Percentiles rank a stretch among this genome's conserved stretches.
Evolutionary conservation across 2,113 vertebrate genomes (phyloP).

Genomic region (Sphaerodactylus townsendi): DNA sequence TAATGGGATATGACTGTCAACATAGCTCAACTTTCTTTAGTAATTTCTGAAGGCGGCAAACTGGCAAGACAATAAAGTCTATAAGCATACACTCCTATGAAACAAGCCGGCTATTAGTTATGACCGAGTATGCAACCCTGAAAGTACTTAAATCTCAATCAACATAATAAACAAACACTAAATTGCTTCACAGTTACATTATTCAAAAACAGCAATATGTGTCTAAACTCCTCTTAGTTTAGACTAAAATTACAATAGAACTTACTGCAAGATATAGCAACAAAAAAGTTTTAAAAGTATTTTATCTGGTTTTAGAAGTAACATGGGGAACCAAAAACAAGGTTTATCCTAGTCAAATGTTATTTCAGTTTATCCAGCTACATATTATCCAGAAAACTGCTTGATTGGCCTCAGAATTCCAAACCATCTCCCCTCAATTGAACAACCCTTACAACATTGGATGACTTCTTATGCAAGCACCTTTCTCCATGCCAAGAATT

Average conservation of each 20-base stretch:
- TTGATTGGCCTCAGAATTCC: background rate
- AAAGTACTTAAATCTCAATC: background rate
- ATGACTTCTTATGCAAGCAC: background rate
- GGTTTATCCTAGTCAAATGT: background rate
- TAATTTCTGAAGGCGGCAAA: background rate
- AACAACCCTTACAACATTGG: background rate
- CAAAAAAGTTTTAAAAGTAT: background rate
- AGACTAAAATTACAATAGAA: background rate
- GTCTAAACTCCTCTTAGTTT: background rate
- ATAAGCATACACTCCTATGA: background rate
- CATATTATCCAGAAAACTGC: background rate
- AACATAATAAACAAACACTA: background rate
- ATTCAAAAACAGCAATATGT: background rate
- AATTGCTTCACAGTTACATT: background rate
- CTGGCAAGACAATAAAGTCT: background rate
- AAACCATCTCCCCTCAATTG: background rate
- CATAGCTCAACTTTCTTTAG: background rate
- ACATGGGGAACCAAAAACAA: background rate
- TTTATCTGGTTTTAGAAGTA: background rate
- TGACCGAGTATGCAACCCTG: no score
- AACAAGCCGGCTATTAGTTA: background rate
- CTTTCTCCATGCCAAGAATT: background rate
- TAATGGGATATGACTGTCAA: background rate
- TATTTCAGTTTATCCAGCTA: background rate
- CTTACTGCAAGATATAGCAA: background rate